Evolutionary conservation across 2,797 vertebrate genomes (phyloP), one percentile per base, ranked within the genome.

Genomic region (Sarcophilus harrisii): DNA sequence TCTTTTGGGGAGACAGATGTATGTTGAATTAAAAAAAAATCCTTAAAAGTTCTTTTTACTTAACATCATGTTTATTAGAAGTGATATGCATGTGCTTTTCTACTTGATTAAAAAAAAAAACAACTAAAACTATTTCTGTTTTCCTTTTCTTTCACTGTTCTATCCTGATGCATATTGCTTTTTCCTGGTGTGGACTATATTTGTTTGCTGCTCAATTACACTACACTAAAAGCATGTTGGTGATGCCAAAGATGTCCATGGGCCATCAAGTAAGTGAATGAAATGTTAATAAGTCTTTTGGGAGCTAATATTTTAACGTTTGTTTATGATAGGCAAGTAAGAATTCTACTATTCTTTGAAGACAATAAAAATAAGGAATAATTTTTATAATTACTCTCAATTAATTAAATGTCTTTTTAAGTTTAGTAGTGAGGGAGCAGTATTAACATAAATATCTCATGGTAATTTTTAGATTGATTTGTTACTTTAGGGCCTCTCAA

Each of bases 161-260:
- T 97, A 95, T 95, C 98, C 97, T 98, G 97, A 95, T 96, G 92
- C 98, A 96, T 98, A 97, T 98, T 98, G 98, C 98, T 98, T 98
- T 98, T 98, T 98, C 98, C 98, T 98, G 97, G 97, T 98, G 98
- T 98, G 98, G 98, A 98, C 97, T 98, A 94, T 98, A n/a, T 98
- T 97, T 98, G 97, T 98, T 98, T 98, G 98, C 98, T 98, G 98
- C 98, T 98, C 99, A 98, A 98, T 98, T 98, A 97, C 97, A 95
- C 95, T 98, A 95, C 98, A 97, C 97, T 92, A 96, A 96, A 98
- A 99, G 99, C 99, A 99, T 97, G 99, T 99, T 98, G 99, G 99
- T 99, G 99, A 99, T 98, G 99, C 98, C 99, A 99, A 98, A 99
- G 99, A 99, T 98, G 98, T 98, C 97, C 99, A 99, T 98, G 98